Evolutionary conservation across 2,797 vertebrate species (phyloP).

Genomic region (Hippocampus kuda): DNA sequence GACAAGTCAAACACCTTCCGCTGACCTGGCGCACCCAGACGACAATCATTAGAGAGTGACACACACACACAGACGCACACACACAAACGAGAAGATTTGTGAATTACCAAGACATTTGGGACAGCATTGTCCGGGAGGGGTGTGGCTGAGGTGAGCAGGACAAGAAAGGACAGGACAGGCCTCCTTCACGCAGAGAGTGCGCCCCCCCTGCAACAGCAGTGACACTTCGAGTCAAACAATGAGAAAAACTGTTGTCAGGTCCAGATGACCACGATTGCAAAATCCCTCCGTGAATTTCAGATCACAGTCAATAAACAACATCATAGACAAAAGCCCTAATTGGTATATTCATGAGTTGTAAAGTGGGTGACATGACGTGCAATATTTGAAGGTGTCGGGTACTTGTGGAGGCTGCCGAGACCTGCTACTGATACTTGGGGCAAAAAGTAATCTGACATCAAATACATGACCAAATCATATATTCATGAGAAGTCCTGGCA

Average conservation of each 20-base stretch:
- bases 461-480: too few relatives aligned
- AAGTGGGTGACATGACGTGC: too few relatives aligned
- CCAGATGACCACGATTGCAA: not conserved
- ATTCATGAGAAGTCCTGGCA: too few relatives aligned
- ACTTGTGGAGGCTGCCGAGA: too few relatives aligned
- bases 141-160: slow-evolving; percentile 87
- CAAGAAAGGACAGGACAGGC: slow-evolving; percentile 93
- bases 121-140: slow-evolving; percentile 82
- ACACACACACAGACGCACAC: not conserved
- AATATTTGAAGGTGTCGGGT: too few relatives aligned
- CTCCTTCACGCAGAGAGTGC: slow-evolving; percentile 82
- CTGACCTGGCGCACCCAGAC: slow-evolving; percentile 69
- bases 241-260: not conserved
- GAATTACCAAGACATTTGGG: slow-evolving; percentile 80
- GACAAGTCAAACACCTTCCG: slow-evolving; percentile 95
- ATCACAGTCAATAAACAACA: too few relatives aligned
- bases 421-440: too few relatives aligned
- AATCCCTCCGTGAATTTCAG: not conserved
- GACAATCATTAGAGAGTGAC: not conserved
- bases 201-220: slow-evolving; percentile 72
- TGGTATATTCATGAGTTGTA: too few relatives aligned
- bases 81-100: not conserved
- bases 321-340: too few relatives aligned
- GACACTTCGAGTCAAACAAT: not conserved
- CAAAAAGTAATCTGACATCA: too few relatives aligned